Conservation (phyloP, 2,113 vertebrate genomes). For the Lampris megalopsis region DNA sequence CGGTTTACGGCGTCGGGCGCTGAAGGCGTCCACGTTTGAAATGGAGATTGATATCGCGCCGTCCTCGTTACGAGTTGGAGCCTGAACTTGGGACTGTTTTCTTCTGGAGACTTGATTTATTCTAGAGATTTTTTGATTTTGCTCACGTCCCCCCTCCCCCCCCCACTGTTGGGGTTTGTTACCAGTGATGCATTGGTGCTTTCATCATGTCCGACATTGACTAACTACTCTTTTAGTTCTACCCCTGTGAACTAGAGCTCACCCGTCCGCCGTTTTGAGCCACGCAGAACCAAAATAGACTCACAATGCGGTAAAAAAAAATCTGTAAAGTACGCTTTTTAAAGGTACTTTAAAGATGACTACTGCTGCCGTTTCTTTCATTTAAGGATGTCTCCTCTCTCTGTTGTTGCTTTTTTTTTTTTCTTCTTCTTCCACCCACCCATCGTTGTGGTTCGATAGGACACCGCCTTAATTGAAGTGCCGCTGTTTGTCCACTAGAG, state of each 20-base stretch:
- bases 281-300: background rate
- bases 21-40: too few species aligned
- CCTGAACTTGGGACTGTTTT: slow-evolving; percentile 8
- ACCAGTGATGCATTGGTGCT: background rate
- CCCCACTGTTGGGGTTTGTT: background rate
- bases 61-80: background rate
- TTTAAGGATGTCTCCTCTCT: too few species aligned
- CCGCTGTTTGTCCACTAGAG: slow-evolving; percentile 65
- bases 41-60: too few species aligned
- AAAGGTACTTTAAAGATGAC: too few species aligned
- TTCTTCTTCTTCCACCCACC: too few species aligned
- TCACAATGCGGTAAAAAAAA: background rate
- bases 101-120: slow-evolving; percentile 1
- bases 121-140: background rate
- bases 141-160: too few species aligned
- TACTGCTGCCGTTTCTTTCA: too few species aligned
- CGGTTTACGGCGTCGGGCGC: too few species aligned
- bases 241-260: slow-evolving; percentile 1
- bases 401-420: too few species aligned
- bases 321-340: too few species aligned
- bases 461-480: slow-evolving; percentile 39
- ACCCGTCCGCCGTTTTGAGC: slow-evolving; percentile 5
- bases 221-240: slow-evolving; percentile 19
- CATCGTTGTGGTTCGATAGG: too few species aligned
- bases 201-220: background rate